phyloP scores from a whole-genome alignment of 2,888 invertebrate genomes.

The Drosophila paracracens region DNA sequence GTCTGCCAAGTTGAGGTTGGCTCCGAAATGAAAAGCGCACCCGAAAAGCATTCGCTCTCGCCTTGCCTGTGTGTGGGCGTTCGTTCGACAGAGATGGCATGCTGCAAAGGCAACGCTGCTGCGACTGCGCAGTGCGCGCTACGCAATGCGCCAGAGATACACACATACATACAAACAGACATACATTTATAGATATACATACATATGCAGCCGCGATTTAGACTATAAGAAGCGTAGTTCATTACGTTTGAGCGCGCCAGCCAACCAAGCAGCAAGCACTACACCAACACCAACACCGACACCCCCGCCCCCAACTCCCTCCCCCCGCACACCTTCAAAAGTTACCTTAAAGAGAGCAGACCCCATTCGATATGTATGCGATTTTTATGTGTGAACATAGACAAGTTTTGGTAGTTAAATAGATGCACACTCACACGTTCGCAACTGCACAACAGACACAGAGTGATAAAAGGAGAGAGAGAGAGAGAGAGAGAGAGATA shows the following conservation, averaged over 20 bases:
- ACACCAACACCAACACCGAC: constrained; percentile 36
- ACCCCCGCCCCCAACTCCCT: not conserved
- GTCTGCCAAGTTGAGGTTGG: constrained; percentile 17
- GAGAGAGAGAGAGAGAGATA: constrained; percentile 3
- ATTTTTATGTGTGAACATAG: constrained; percentile 81
- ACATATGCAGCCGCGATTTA: constrained; percentile 27
- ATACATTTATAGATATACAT: not conserved
- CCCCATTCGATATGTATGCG: constrained; percentile 64
- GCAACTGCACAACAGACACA: constrained; percentile 33
- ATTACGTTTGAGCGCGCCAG: constrained; percentile 75
- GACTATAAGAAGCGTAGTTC: constrained; percentile 60
- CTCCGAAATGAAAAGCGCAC: constrained; percentile 59
- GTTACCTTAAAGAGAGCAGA: constrained; percentile 14
- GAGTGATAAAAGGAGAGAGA: constrained; percentile 6
- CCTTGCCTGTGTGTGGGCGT: constrained; percentile 48
- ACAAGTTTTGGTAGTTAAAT: constrained; percentile 81
- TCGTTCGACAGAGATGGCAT: constrained; percentile 35
- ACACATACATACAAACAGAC: not conserved
- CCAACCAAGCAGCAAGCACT: constrained; percentile 70
- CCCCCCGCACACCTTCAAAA: constrained; percentile 19
- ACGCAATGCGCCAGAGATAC: constrained; percentile 37
- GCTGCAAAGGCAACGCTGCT: constrained; percentile 21
- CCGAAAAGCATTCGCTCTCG: constrained; percentile 52
- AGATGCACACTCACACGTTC: constrained; percentile 69
- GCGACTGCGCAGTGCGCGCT: constrained; percentile 25